phyloP scores from a whole-genome alignment of 2,113 vertebrate species.

The Cranoglanis bouderius region DNA sequence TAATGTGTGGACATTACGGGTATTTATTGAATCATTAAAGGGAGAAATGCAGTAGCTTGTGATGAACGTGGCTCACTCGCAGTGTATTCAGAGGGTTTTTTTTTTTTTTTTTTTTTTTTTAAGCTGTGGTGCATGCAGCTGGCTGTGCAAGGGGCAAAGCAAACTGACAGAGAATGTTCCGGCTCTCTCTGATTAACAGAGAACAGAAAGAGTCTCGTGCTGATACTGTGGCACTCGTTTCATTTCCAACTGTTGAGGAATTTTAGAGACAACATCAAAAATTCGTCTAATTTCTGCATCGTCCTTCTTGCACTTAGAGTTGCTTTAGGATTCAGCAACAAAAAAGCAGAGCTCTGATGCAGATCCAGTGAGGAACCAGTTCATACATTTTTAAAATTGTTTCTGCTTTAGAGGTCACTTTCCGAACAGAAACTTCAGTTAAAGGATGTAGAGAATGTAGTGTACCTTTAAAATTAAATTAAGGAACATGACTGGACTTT shows the following conservation, averaged over 20 bases:
- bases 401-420: background rate
- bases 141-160: slow-evolving; percentile 2
- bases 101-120: background rate
- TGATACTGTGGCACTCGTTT: background rate
- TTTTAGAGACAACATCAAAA: background rate
- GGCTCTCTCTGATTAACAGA: slow-evolving; percentile 17
- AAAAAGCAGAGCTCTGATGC: background rate
- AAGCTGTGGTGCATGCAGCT: background rate
- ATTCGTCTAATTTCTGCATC: background rate
- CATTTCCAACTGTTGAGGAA: background rate
- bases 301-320: background rate
- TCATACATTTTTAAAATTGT: background rate
- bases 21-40: slow-evolving; percentile 30
- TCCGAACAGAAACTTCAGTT: background rate
- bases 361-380: background rate
- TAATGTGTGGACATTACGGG: slow-evolving; percentile 8
- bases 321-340: background rate
- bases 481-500: background rate
- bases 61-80: background rate
- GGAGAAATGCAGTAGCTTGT: background rate
- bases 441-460: no score
- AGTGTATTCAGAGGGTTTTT: background rate
- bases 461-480: background rate
- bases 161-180: slow-evolving; percentile 12
- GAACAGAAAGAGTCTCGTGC: background rate